phyloP scores from a whole-genome alignment of 2,888 invertebrate species.

The Bruchidius siliquastri region DNA sequence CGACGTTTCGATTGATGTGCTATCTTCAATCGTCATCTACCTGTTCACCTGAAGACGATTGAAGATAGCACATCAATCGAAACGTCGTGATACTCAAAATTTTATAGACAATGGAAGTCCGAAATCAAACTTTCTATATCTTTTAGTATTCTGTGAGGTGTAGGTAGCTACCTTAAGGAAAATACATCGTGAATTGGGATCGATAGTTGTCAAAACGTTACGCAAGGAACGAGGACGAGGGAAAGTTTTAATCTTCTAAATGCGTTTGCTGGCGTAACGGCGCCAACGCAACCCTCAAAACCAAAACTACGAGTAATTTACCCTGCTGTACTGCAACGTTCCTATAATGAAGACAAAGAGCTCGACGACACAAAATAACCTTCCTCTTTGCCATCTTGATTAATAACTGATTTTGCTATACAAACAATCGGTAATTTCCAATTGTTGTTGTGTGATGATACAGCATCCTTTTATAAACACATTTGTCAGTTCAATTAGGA shows the following conservation, averaged over 20 bases:
- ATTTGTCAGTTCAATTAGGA: too few species aligned
- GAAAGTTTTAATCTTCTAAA: neutral
- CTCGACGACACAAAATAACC: neutral
- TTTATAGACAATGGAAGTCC: too few species aligned
- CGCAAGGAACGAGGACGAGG: neutral
- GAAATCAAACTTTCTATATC: too few species aligned
- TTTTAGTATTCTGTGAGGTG: too few species aligned
- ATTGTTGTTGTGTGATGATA: too few species aligned
- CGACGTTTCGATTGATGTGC: too few species aligned
- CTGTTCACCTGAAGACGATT: too few species aligned
- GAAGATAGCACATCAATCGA: too few species aligned
- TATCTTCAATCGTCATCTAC: too few species aligned
- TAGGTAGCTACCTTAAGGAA: too few species aligned
- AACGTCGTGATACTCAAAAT: too few species aligned
- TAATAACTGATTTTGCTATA: neutral
- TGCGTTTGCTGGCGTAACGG: neutral
- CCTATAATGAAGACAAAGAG: neutral
- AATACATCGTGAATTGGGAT: neutral
- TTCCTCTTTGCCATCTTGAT: neutral
- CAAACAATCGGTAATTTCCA: neutral
- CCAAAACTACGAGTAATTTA: neutral
- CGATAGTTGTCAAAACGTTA: neutral
- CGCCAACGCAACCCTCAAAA: neutral
- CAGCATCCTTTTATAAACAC: too few species aligned
- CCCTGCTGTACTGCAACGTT: neutral